These are phyloP conservation scores for Catharus fuscescens DNA, from an alignment of 2,113 vertebrate genomes.

Conservation along the genomic window DNA sequence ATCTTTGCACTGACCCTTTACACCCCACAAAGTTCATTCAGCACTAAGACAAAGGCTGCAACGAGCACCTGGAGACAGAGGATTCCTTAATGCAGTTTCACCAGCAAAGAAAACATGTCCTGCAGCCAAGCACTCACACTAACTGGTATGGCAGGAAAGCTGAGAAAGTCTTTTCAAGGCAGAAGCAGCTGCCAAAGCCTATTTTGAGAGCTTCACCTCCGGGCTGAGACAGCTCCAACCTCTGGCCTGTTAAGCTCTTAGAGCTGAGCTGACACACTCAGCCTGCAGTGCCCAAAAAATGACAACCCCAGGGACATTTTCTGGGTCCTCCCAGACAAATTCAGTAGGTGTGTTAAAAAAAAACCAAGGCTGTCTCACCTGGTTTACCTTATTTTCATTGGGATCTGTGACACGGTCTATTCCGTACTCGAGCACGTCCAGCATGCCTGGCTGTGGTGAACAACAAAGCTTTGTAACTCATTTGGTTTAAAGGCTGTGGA, in stretches of 20 bases:
- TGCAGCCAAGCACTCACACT: background rate
- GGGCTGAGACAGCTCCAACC: background rate
- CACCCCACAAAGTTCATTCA: background rate
- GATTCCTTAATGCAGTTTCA: background rate
- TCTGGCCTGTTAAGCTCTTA: background rate
- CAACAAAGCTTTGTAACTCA: background rate
- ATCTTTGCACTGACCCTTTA: background rate
- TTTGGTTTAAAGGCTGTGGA: background rate
- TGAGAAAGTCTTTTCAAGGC: background rate
- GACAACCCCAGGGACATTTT: background rate
- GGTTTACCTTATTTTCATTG: conserved; percentile 89
- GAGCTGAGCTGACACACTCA: background rate
- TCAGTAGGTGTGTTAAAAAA: background rate
- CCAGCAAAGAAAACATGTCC: conserved; percentile 8
- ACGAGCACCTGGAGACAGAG: background rate
- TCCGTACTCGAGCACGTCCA: conserved; percentile 88
- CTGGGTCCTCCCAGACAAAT: background rate
- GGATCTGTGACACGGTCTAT: conserved; percentile 86
- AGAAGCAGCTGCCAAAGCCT: conserved; percentile 9
- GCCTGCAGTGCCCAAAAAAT: background rate
- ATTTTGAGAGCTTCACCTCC: conserved; percentile 4
- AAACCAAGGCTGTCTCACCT: conserved; percentile 68
- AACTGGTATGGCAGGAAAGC: conserved; percentile 11
- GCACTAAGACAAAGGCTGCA: background rate
- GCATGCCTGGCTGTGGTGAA: conserved; percentile 83